Percentiles rank a stretch among this genome's conserved stretches.
Conservation (phyloP, 2,888 invertebrate species). For the Eumacrocentrus americanus region DNA sequence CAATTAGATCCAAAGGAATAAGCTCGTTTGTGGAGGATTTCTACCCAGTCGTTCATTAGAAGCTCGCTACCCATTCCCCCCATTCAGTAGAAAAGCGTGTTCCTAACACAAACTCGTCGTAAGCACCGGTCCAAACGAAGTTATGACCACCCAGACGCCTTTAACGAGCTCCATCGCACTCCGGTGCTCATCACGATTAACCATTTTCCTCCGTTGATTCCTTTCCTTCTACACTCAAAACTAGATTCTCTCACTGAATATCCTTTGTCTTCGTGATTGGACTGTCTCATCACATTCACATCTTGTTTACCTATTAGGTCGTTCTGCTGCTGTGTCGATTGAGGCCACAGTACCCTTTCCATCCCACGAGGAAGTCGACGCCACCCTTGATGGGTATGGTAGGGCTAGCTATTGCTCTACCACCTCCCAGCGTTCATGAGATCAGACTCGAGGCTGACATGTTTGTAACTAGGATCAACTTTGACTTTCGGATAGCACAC, state of each 20-base stretch:
- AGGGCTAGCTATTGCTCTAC: constrained; percentile 92
- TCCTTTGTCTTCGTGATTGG: constrained; percentile 16
- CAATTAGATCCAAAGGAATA: too few species aligned
- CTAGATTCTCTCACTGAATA: neutral
- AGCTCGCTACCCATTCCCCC: constrained; percentile 23
- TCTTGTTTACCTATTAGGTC: constrained; percentile 69
- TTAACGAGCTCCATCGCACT: constrained; percentile 33
- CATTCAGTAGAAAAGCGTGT: constrained; percentile 26
- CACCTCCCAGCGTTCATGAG: constrained; percentile 96
- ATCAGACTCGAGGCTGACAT: constrained; percentile 92
- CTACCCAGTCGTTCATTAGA: constrained; percentile 33
- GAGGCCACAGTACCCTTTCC: constrained; percentile 91
- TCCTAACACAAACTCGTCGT: constrained; percentile 26
- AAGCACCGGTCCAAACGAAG: constrained; percentile 40
- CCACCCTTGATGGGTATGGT: constrained; percentile 92
- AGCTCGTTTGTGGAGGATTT: constrained; percentile 3
- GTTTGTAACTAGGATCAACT: constrained; percentile 95
- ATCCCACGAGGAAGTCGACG: constrained; percentile 85
- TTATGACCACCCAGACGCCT: constrained; percentile 37
- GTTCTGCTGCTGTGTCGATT: constrained; percentile 90
- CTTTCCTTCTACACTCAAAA: constrained; percentile 8
- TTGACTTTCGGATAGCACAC: constrained; percentile 95
- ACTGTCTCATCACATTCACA: constrained; percentile 12
- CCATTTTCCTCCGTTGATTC: constrained; percentile 30
- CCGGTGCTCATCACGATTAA: constrained; percentile 11